Conservation (phyloP, 2,113 vertebrate genomes). For the Collichthys lucidus region DNA sequence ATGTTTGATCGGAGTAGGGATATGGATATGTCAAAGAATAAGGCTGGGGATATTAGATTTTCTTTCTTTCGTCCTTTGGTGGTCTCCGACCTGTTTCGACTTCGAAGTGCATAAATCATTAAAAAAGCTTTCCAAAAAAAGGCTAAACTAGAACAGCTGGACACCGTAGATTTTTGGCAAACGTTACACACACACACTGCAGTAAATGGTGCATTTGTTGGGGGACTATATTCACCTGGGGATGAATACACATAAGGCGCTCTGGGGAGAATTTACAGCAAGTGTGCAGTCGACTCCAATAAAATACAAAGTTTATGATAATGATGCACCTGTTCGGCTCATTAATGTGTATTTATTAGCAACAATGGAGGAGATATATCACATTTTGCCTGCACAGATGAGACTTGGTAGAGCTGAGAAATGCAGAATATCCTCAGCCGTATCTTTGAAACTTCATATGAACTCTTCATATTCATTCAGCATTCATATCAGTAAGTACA, state of each 20-base stretch:
- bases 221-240: background rate
- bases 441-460: background rate
- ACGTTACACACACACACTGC: background rate
- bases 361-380: background rate
- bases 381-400: background rate
- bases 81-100: background rate
- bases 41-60: background rate
- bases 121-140: background rate
- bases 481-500: background rate
- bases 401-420: background rate
- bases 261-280: background rate
- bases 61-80: background rate
- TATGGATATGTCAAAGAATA: conserved; percentile 1
- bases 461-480: background rate
- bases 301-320: background rate
- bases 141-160: background rate
- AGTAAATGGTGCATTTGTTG: background rate
- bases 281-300: background rate
- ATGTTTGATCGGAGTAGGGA: conserved; percentile 3
- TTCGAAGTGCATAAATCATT: background rate
- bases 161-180: background rate
- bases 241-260: conserved; percentile 7
- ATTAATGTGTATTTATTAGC: background rate
- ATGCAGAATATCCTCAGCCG: background rate
- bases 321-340: conserved; percentile 4